Evolutionary conservation across 2,113 vertebrate genomes (phyloP).

Genomic region (Crotalus helleri): DNA sequence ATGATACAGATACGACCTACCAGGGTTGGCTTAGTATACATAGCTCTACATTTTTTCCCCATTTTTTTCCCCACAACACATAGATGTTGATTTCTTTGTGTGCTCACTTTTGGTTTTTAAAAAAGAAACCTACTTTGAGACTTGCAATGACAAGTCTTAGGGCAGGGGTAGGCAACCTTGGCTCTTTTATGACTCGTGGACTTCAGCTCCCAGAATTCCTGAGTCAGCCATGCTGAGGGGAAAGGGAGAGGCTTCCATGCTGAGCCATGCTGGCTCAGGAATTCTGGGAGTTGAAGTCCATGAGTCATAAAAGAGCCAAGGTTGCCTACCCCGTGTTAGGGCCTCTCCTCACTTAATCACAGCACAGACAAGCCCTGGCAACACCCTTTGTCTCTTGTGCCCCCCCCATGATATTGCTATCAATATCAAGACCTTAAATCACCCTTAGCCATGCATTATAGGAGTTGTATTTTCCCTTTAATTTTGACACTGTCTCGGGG

Average conservation of each 20-base stretch:
- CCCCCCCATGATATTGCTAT: background rate
- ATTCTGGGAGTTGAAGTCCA: too few relatives aligned
- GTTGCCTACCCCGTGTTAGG: too few relatives aligned
- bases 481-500: background rate
- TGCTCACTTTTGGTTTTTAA: background rate
- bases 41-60: background rate
- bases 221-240: too few relatives aligned
- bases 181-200: too few relatives aligned
- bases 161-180: too few relatives aligned
- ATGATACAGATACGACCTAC: background rate
- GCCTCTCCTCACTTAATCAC: background rate
- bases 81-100: background rate
- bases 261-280: too few relatives aligned
- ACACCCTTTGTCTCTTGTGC: background rate
- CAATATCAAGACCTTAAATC: background rate
- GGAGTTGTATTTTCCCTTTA: background rate
- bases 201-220: too few relatives aligned
- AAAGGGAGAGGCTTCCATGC: too few relatives aligned
- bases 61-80: background rate
- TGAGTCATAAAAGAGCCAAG: too few relatives aligned
- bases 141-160: background rate
- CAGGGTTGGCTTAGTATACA: too few relatives aligned
- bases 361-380: background rate
- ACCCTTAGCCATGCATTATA: background rate
- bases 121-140: background rate